Evolutionary conservation across 2,797 vertebrate species (phyloP), one percentile per base, ranked within the genome.

Genomic region (Loriculus beryllinus): DNA sequence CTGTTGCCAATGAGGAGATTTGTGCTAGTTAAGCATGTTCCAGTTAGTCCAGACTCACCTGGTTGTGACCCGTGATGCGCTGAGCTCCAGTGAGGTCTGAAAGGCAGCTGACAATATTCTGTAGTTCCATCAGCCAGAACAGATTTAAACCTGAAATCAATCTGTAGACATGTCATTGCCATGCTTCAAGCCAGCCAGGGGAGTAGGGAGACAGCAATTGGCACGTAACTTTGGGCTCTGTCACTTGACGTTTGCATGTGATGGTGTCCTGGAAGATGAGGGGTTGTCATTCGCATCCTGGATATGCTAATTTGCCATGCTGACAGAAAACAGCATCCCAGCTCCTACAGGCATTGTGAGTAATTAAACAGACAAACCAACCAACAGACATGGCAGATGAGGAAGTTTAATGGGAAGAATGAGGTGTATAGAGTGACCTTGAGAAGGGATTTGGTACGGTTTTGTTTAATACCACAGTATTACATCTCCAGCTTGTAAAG

Each of bases 351-450:
- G 57, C 42, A 19, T 20, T 65, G 71, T 47, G 76, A 81, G 88
- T 95, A 87, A 94, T 75, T 94, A 82, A 95, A 56, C 62, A 88
- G 77, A 87, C 59, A 92, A 92, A 89, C 82, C 78, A 85, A 82
- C 88, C 94, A 93, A 77, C 92, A 77, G 65, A 51, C 25, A 29
- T 31, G 76, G 76, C 72, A 82, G 86, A 82, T 82, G 88, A 94
- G 60, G 83, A 88, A 87, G 79, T 93, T 60, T 70, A 59, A 86
- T 72, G 62, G 56, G 25, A 54, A 39, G 57, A 49, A 71, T 65
- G 68, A 83, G 81, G 90, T 78, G 42, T 28, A 65, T 40, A 54
- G 52, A 74, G 37, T 82, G 90, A 92, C 69, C 87, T 93, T 77
- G 76, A 0, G 0, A n/a, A 18, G 65, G 64, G 39, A 45, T 54